Evolutionary conservation across 2,888 invertebrate genomes (phyloP).

Genomic region (Tetanocera ferruginea): DNA sequence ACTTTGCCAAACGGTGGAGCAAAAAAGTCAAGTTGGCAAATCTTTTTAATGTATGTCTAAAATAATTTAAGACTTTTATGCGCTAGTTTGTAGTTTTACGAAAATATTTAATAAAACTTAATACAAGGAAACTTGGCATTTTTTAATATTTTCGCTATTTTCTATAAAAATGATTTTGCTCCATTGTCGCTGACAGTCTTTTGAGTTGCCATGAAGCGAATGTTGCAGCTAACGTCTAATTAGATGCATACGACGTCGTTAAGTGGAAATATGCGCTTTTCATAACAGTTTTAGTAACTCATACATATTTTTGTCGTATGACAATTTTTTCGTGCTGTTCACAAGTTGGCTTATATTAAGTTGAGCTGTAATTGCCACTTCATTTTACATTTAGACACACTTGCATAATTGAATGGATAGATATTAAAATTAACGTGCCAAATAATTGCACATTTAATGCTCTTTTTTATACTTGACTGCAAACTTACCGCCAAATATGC

Average conservation of each 20-base stretch:
- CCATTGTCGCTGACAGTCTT: background rate
- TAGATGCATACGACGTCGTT: slow-evolving; percentile 43
- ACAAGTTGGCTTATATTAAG: slow-evolving; percentile 13
- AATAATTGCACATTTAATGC: too few species aligned
- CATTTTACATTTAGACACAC: background rate
- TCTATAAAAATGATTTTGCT: background rate
- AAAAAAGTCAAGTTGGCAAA: background rate
- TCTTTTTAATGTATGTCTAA: background rate
- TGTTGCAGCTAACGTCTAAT: slow-evolving; percentile 30
- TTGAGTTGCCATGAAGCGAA: background rate
- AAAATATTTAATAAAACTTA: too few species aligned
- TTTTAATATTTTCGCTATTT: background rate
- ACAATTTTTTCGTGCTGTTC: background rate
- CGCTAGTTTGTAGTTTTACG: too few species aligned
- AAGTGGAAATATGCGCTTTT: slow-evolving; percentile 40
- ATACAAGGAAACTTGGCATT: background rate
- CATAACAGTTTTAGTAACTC: slow-evolving; percentile 36
- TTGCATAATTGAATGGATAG: background rate
- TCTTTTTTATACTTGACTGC: too few species aligned
- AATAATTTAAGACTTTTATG: background rate
- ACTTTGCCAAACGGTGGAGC: background rate
- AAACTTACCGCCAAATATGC: too few species aligned
- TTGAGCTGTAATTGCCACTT: slow-evolving; percentile 33
- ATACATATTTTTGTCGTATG: background rate
- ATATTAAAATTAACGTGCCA: too few species aligned